These are phyloP conservation scores for Moxostoma hubbsi DNA, from an alignment of 2,797 vertebrate genomes.

Conservation along the genomic window DNA sequence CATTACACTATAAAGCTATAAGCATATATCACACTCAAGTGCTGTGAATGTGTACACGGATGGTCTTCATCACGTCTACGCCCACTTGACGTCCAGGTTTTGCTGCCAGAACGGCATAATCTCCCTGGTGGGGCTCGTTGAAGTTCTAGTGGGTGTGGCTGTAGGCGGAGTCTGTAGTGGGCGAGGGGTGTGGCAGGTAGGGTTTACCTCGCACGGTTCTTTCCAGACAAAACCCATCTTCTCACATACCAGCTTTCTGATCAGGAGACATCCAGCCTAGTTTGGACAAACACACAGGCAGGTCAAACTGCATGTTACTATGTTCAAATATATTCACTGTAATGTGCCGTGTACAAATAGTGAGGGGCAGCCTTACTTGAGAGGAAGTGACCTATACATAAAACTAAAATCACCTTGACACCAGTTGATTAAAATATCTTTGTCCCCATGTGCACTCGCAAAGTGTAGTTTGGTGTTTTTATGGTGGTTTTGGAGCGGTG, in stretches of 20 bases:
- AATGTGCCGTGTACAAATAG: no score
- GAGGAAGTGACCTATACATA: no score
- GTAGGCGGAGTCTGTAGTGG: conserved; percentile 7
- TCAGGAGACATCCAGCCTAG: conserved; percentile 90
- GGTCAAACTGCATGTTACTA: no score
- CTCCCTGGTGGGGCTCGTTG: conserved; percentile 96
- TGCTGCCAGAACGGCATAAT: conserved; percentile 91
- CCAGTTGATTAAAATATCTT: no score
- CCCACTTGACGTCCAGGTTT: conserved; percentile 88
- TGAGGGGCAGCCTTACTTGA: no score
- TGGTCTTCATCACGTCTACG: conserved; percentile 93
- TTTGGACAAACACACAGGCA: neutral
- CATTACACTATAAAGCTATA: neutral
- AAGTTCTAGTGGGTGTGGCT: conserved; percentile 81
- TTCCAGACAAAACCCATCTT: conserved; percentile 86
- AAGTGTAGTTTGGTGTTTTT: no score
- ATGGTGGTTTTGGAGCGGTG: no score
- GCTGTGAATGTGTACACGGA: conserved; percentile 80
- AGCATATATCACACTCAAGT: neutral
- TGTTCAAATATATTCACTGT: no score
- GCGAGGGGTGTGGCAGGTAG: conserved; percentile 77
- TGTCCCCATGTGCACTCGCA: no score
- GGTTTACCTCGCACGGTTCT: conserved; percentile 92
- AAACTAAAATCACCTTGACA: no score
- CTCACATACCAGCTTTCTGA: conserved; percentile 90